Conservation (phyloP, 2,888 invertebrate genomes). For the Pollenia amentaria region DNA sequence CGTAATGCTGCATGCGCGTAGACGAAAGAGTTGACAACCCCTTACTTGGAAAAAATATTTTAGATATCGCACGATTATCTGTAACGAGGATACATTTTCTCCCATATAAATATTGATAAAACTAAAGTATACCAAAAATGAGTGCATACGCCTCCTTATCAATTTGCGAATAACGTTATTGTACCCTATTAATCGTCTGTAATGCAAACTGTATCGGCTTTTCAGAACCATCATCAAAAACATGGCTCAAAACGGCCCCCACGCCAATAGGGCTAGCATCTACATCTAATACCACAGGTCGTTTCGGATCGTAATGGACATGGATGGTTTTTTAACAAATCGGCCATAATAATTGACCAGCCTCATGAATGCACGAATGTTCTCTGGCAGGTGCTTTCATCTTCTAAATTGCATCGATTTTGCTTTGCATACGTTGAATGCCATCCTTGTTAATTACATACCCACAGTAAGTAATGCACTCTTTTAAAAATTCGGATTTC, state of each 20-base stretch:
- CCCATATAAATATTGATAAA: constrained; percentile 82
- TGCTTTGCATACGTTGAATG: no score
- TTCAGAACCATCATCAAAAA: constrained; percentile 38
- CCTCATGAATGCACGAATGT: no score
- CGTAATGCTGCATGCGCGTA: no score
- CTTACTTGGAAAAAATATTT: constrained; percentile 67
- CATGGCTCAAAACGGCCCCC: constrained; percentile 80
- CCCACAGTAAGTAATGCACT: no score
- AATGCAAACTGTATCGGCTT: constrained; percentile 82
- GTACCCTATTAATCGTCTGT: constrained; percentile 74
- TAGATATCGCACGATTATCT: constrained; percentile 75
- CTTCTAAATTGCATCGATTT: no score
- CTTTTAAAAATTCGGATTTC: no score
- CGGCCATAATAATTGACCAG: no score
- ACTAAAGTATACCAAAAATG: constrained; percentile 81
- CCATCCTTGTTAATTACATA: no score
- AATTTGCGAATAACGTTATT: constrained; percentile 71
- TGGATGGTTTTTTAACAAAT: no score
- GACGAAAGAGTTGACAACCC: constrained; percentile 52
- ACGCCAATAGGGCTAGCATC: constrained; percentile 77
- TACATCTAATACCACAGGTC: constrained; percentile 77
- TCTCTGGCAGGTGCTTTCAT: no score
- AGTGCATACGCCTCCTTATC: no score
- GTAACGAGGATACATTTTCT: constrained; percentile 75
- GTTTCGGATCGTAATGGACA: constrained; percentile 77